A percentile compares a stretch with the other conserved stretches of the same genome.
phyloP scores from a whole-genome alignment of 2,797 vertebrate genomes.

The Myoxocephalus aenaeus region DNA sequence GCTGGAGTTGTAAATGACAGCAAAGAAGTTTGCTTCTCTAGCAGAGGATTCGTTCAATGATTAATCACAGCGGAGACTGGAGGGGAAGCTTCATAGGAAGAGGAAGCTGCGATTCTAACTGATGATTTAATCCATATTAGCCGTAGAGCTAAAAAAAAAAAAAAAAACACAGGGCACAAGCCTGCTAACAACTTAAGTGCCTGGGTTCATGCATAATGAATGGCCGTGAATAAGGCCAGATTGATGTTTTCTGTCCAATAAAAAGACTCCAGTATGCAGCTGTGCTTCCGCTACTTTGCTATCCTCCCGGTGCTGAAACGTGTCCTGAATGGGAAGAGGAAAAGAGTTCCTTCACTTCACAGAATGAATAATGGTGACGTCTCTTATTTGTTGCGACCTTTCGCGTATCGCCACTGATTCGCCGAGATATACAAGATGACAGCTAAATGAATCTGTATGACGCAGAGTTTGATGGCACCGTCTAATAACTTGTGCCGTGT shows the following conservation, averaged over 20 bases:
- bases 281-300: background rate
- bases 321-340: constrained; percentile 19
- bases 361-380: background rate
- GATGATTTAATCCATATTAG: constrained; percentile 57
- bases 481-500: background rate
- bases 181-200: constrained; percentile 52
- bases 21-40: background rate
- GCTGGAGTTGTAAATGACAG: constrained; percentile 2
- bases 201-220: constrained; percentile 62
- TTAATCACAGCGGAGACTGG: constrained; percentile 40
- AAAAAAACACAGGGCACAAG: constrained; percentile 12
- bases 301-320: background rate
- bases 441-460: background rate
- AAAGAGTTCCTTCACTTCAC: background rate
- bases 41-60: constrained; percentile 31
- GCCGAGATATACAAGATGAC: background rate
- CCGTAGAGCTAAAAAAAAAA: background rate
- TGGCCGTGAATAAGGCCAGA: constrained; percentile 35
- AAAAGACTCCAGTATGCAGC: constrained; percentile 14
- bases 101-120: constrained; percentile 28
- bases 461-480: background rate
- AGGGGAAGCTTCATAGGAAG: constrained; percentile 8
- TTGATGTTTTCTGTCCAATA: constrained; percentile 49
- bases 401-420: background rate
- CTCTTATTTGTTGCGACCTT: background rate